A percentile compares a stretch with the other conserved stretches of the same genome.
phyloP scores from a whole-genome alignment of 2,888 invertebrate genomes.

The Urechis unicinctus region DNA sequence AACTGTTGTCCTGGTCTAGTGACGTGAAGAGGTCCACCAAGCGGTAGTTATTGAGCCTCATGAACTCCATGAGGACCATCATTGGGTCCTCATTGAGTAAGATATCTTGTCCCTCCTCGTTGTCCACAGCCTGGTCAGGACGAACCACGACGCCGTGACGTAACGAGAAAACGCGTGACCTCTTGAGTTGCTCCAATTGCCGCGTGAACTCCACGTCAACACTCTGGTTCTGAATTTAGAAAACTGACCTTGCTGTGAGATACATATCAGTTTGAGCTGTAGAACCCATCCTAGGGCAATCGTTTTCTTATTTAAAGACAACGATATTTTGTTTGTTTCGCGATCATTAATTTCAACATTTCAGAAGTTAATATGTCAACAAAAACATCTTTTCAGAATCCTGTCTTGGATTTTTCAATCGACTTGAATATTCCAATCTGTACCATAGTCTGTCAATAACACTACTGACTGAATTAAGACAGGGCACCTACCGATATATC shows the following conservation, averaged over 20 bases:
- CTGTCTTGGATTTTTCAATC: too few relatives aligned
- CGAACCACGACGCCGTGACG: background rate
- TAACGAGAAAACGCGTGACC: background rate
- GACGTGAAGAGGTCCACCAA: background rate
- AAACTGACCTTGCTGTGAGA: too few relatives aligned
- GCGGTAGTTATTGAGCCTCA: background rate
- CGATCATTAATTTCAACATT: too few relatives aligned
- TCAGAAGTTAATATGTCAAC: too few relatives aligned
- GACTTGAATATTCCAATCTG: background rate
- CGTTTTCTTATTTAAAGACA: too few relatives aligned
- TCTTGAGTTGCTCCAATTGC: background rate
- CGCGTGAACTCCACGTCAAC: background rate
- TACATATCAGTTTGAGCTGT: too few relatives aligned
- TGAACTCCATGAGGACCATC: constrained; percentile 1
- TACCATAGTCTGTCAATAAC: background rate
- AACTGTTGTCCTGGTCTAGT: background rate
- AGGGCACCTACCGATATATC: background rate
- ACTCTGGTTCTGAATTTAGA: background rate
- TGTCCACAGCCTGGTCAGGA: background rate
- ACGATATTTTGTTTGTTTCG: too few relatives aligned
- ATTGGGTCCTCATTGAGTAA: constrained; percentile 5
- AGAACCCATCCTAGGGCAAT: too few relatives aligned
- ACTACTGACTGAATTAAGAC: background rate
- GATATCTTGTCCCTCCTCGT: background rate
- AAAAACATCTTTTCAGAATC: too few relatives aligned